Conservation (phyloP, 2,888 invertebrate genomes). For the Atrina japonica region DNA sequence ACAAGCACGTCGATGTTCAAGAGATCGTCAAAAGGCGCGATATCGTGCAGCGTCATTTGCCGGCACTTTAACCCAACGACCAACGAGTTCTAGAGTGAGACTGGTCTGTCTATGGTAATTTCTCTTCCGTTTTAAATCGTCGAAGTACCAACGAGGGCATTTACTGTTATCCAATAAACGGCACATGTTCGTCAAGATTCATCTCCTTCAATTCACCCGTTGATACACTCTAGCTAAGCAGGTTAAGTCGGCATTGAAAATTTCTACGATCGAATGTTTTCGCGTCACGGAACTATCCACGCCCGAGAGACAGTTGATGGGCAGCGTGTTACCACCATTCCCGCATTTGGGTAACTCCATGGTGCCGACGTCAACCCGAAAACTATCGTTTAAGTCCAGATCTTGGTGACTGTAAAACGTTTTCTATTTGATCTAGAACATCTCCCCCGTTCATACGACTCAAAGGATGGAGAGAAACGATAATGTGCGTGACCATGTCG, state of each 20-base stretch:
- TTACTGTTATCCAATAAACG: not conserved
- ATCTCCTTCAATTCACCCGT: no score
- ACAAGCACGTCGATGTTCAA: conserved; percentile 18
- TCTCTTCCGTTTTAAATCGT: not conserved
- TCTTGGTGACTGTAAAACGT: conserved; percentile 23
- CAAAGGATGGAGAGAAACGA: not conserved
- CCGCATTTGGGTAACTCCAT: conserved; percentile 45
- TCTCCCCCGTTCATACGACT: not conserved
- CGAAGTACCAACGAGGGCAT: conserved; percentile 9
- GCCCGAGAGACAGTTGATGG: not conserved
- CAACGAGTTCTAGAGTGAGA: not conserved
- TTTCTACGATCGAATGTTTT: conserved; percentile 17
- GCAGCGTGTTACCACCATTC: not conserved
- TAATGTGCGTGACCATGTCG: not conserved
- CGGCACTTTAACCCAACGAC: not conserved
- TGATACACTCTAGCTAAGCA: not conserved
- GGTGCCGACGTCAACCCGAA: conserved; percentile 39
- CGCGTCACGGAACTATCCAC: not conserved
- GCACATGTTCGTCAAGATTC: not conserved
- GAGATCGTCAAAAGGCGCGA: no score
- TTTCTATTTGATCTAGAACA: conserved; percentile 19
- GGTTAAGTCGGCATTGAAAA: conserved; percentile 5
- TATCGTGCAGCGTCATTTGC: not conserved
- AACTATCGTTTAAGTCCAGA: conserved; percentile 33
- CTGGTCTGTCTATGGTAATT: conserved; percentile 11